Evolutionary conservation across 2,113 vertebrate genomes (phyloP), one percentile per base, ranked within the genome.

Genomic region (Prinia subflava): DNA sequence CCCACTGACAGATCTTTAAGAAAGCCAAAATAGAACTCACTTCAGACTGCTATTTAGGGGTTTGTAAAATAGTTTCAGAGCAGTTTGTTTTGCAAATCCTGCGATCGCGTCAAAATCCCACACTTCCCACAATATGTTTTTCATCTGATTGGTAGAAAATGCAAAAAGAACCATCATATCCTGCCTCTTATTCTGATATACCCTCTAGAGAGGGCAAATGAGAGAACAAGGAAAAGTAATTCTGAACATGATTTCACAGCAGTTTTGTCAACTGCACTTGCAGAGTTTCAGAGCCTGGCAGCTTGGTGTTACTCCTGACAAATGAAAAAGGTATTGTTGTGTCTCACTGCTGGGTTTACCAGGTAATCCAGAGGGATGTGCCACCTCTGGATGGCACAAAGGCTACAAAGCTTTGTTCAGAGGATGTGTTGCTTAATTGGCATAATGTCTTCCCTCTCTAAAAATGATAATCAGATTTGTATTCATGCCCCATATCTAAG

Each of bases 51-150:
- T 94, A 90, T 95, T 94, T 73, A 85, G 83, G 89, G 94, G 95
- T 83, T 95, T 59, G 47, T 79, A 95, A 90, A 95, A 80, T 31
- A 37, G 46, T 94, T 97, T 96, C 92, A 94, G 88, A 96, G 81
- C 55, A 68, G 82, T 88, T 68, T 93, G 71, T 78, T 91, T 92
- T 74, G 77, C 84, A 95, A 94, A 95, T 84, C 44, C 65, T 94
- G 63, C 69, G 71, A 85, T 77, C 1, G 0, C 64, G 5, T 94
- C 73, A 90, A 82, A 92, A 94, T 75, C 75, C 42, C 64, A 53
- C 47, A n/a, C 19, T 89, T 44, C 47, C 76, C 76, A 70, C 95
- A 92, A 16, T 83, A 81, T 57, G 74, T 94, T 94, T 90, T 77
- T 68, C 50, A 63, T 88, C 49, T 56, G 47, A 94, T 42, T 78